Evolutionary conservation across 2,113 vertebrate species (phyloP), one percentile per base, ranked within the genome.

Genomic region (Labrus mixtus): DNA sequence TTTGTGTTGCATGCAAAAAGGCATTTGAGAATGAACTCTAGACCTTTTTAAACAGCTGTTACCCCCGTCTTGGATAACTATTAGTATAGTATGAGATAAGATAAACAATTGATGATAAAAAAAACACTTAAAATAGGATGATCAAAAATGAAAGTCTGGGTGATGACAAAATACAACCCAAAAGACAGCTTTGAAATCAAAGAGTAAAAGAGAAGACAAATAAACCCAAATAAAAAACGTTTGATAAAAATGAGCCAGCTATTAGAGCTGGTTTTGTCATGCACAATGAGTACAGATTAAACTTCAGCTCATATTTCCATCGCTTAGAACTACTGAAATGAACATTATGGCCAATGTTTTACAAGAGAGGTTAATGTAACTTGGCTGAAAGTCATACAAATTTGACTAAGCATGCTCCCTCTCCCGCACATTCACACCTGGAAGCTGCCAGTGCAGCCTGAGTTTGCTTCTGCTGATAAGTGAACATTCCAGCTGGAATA

Each of bases 181-280:
- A 2, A 48, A 48, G 46, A 4, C 16, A 48, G 46, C 15, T 12
- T 17, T 48, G 16, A 17, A 48, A 17, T 48, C 6, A 48, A 48
- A 17, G 46, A 17, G 15, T 19, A 17, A 73, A 46, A 43, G 29
- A 7, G 39, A 10, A 73, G 41, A 71, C 36, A 53, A 51, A 8
- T 22, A 43, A 82, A 68, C 11, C 33, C 1, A 33, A 33, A 33
- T n/a, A 57, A 43, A 60, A 54, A 75, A 67, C 45, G 54, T 76
- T 69, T 82, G 73, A 83, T 25, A 48, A 70, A 80, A 85, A 90
- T 81, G 48, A 85, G 81, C 86, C 79, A 90, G 85, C 78, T 86
- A 77, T 78, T 87, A 78, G 79, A 83, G 60, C 39, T 1, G 53
- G 78, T 81, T 89, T 82, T 84, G 82, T 85, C 85, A 89, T 82